Base-by-base conservation (phyloP, 2,888 invertebrate species). In the Agrotis exclamationis region DNA sequence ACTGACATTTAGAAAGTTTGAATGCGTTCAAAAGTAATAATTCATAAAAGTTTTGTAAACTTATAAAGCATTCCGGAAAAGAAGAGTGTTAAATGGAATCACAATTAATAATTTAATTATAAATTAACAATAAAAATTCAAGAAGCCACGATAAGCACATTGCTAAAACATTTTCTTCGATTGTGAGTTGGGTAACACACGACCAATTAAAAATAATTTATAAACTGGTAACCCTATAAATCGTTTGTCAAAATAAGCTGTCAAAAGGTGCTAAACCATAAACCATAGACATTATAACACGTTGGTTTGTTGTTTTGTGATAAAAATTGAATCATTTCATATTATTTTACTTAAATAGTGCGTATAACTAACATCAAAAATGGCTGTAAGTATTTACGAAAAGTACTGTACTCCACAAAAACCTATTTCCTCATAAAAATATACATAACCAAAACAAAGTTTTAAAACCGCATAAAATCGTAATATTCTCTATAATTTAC, bases 1-100 rank as follows among this genome's bases (percentile, higher is more conserved):
- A 93, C 92, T 93, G 93, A 93, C 94, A 88, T 93, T 93, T 93
- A 94, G 94, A 94, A 94, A 95, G 94, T 95, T 93, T 92, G 88
- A 86, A 82, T 85, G 85, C 90, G 89, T 92, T 92, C 89, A 85
- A 84, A 82, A 73, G 48, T 77, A n/a, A n/a, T n/a, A n/a, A 77
- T 83, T 65, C 20, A 7, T 22, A 44, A 63, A 82, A 66, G 18
- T 70, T 74, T 50, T 18, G 22, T 53, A 68, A 70, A 54, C 62
- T 73, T 79, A 57, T 53, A 33, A 65, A 73, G 59, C 71, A 65
- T 45, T 2, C 2, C 7, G 0, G 24, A 47, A 24, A 16, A 53
- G 11, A 22, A 33, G 0, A 14, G 18, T 6, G 14, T 22, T 4
- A 11, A 28, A 28, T 11, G 2, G 7, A n/a, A 54, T 54, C 5